A percentile compares a stretch with the other conserved stretches of the same genome.
Conservation (phyloP, 2,888 invertebrate genomes). For the Ormyrus nitidulus region DNA sequence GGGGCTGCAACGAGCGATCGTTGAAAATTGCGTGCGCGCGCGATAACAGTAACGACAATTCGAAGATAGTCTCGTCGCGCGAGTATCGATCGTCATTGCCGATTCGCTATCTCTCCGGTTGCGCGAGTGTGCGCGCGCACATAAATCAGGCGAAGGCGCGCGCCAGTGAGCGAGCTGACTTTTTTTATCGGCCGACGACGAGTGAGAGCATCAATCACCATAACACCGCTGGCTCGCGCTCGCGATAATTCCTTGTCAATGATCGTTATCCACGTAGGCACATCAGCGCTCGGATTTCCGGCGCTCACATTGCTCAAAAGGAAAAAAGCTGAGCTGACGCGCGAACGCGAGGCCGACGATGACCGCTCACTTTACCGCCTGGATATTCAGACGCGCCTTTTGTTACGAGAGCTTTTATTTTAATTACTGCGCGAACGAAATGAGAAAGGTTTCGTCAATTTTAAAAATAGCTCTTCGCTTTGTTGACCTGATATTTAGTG, state of each 20-base stretch:
- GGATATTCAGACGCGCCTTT: constrained; percentile 1
- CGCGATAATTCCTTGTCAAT: constrained; percentile 56
- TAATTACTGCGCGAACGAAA: too few relatives aligned
- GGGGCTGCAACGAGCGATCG: background rate
- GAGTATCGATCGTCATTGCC: constrained; percentile 30
- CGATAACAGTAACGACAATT: constrained; percentile 39
- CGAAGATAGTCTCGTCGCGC: constrained; percentile 19
- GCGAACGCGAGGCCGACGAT: background rate
- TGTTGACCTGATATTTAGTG: too few relatives aligned
- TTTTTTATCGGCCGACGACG: constrained; percentile 45
- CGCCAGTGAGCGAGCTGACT: too few relatives aligned
- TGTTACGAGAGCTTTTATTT: background rate
- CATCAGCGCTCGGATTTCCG: constrained; percentile 55
- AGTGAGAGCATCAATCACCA: constrained; percentile 53
- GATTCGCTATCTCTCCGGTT: constrained; percentile 32
- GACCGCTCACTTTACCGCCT: constrained; percentile 29
- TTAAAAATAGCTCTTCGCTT: too few relatives aligned
- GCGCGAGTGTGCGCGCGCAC: too few relatives aligned
- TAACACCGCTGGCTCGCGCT: constrained; percentile 46
- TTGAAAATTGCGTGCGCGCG: constrained; percentile 27
- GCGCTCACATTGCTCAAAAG: constrained; percentile 48
- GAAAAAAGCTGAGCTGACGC: background rate
- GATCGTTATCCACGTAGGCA: constrained; percentile 48
- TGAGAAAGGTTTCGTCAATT: too few relatives aligned
- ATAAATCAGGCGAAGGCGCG: too few relatives aligned